A percentile compares a stretch with the other conserved stretches of the same genome.
These are phyloP conservation scores for Phengaris arion DNA, from an alignment of 2,888 invertebrate species.

Conservation along the genomic window DNA sequence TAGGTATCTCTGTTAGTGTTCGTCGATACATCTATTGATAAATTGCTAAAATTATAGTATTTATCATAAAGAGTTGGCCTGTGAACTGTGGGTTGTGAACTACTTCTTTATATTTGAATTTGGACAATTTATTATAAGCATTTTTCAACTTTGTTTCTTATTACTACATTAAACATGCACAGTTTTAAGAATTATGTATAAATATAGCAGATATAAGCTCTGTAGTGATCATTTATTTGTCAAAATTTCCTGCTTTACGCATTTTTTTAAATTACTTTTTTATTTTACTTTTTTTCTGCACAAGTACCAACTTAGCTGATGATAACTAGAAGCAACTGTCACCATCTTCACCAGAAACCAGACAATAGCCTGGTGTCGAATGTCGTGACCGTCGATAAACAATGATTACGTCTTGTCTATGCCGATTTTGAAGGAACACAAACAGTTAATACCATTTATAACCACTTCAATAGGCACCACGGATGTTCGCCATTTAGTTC, in stretches of 20 bases:
- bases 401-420: not conserved
- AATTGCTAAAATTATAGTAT: not conserved
- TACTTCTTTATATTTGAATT: not conserved
- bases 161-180: not conserved
- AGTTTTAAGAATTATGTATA: not conserved
- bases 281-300: not conserved
- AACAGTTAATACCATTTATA: slow-evolving; percentile 55
- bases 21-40: not conserved
- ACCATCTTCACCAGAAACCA: not conserved
- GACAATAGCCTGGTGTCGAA: not conserved
- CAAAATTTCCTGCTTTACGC: no score
- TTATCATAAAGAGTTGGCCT: not conserved
- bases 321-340: not conserved
- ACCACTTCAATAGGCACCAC: slow-evolving; percentile 69
- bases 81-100: not conserved
- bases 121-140: slow-evolving; percentile 4
- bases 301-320: no score
- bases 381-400: slow-evolving; percentile 7
- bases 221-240: no score
- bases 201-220: no score
- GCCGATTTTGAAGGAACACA: slow-evolving; percentile 40
- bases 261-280: not conserved
- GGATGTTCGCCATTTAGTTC: slow-evolving; percentile 77
- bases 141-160: not conserved
- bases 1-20: not conserved